These are phyloP conservation scores for Corythornis madagascariensis DNA, from an alignment of 2,113 vertebrate species.

Conservation along the genomic window DNA sequence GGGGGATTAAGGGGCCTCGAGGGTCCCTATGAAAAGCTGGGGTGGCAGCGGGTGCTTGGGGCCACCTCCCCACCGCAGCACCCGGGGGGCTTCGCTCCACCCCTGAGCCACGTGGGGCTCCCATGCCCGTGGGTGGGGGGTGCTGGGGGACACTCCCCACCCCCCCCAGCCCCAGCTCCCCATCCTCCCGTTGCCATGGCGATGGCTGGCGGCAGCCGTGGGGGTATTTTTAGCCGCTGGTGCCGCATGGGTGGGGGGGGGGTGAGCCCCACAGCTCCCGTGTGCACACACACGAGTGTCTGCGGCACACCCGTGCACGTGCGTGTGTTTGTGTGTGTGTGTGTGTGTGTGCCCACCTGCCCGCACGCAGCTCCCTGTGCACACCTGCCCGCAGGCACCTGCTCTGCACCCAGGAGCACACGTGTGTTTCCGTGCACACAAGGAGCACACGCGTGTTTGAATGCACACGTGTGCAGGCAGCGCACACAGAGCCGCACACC, in stretches of 20 bases:
- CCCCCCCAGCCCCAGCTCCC: background rate
- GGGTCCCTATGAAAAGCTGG: background rate
- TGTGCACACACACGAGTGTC: background rate
- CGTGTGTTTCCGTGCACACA: background rate
- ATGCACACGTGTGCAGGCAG: too few species aligned
- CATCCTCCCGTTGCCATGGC: slow-evolving; percentile 7
- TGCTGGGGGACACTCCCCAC: background rate
- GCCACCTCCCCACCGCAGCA: background rate
- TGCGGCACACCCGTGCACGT: background rate
- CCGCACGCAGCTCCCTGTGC: rapidly evolving
- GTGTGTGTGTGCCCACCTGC: too few species aligned
- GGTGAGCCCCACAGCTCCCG: background rate
- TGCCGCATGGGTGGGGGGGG: background rate
- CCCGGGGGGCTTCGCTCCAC: background rate
- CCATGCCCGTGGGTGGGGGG: background rate
- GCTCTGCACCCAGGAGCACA: rapidly evolving
- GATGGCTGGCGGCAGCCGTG: background rate
- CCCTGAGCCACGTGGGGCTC: rapidly evolving
- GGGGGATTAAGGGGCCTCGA: slow-evolving; percentile 19
- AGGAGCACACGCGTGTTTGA: too few species aligned
- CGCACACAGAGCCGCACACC: too few species aligned
- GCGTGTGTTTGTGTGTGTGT: background rate
- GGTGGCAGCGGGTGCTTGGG: background rate
- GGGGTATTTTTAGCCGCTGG: slow-evolving; percentile 46
- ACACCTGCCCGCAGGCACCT: rapidly evolving